phyloP scores from a whole-genome alignment of 2,113 vertebrate genomes.

The Thryonomys swinderianus region DNA sequence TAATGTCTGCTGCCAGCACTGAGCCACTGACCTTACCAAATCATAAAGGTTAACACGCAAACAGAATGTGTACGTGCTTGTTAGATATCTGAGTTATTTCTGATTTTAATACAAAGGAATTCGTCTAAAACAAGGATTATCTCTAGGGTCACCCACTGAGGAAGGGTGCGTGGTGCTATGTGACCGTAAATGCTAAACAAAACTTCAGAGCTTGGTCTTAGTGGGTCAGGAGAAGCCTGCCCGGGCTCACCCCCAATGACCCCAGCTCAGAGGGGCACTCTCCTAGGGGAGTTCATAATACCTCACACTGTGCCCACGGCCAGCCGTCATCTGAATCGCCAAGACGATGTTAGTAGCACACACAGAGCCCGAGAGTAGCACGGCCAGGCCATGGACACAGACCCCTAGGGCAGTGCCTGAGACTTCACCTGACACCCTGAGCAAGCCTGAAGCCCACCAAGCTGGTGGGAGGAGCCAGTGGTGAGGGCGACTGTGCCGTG shows the following conservation, averaged over 20 bases:
- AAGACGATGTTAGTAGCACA: no score
- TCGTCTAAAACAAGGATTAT: not conserved
- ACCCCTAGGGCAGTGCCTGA: not conserved
- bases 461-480: not conserved
- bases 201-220: not conserved
- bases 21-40: not conserved
- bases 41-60: not conserved
- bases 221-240: not conserved
- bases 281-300: not conserved
- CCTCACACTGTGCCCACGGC: not conserved
- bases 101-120: conserved; percentile 1
- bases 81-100: not conserved
- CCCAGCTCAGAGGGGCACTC: not conserved
- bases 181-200: not conserved
- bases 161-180: not conserved
- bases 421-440: not conserved
- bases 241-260: not conserved
- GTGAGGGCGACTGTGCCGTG: not conserved
- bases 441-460: not conserved
- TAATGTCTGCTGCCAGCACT: not conserved
- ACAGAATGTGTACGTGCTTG: not conserved
- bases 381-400: not conserved
- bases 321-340: not conserved
- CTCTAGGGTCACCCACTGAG: not conserved
- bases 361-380: not conserved